These are phyloP conservation scores for Baryphthengus martii DNA, from an alignment of 2,113 vertebrate genomes.

Conservation along the genomic window DNA sequence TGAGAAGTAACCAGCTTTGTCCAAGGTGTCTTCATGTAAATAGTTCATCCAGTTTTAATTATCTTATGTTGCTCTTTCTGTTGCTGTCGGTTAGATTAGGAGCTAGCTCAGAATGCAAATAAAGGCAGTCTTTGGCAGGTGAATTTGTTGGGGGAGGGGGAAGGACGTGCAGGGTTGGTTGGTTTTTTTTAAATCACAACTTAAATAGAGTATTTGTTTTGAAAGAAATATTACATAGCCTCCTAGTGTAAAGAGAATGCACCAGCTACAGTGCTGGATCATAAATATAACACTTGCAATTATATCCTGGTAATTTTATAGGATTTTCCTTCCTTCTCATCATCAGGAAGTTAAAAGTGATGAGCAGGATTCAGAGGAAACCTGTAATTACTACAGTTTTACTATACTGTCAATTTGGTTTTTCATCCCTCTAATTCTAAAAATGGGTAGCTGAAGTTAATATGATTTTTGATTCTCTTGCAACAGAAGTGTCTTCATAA, in stretches of 20 bases:
- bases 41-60: background rate
- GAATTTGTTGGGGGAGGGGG: background rate
- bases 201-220: background rate
- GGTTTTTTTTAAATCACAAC: background rate
- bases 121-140: background rate
- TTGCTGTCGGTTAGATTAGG: background rate
- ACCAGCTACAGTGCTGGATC: background rate
- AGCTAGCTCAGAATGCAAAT: background rate
- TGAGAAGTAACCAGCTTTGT: background rate
- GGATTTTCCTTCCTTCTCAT: background rate
- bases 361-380: background rate
- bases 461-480: background rate
- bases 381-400: background rate
- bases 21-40: background rate
- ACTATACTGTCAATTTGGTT: background rate
- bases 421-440: background rate
- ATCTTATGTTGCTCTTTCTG: background rate
- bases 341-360: background rate
- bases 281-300: background rate
- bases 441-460: background rate
- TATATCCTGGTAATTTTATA: background rate
- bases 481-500: background rate
- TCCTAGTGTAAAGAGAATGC: background rate
- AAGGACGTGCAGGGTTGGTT: accelerated
- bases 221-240: background rate